phyloP scores from a whole-genome alignment of 2,888 invertebrate species.

The Campopleginae sp. region DNA sequence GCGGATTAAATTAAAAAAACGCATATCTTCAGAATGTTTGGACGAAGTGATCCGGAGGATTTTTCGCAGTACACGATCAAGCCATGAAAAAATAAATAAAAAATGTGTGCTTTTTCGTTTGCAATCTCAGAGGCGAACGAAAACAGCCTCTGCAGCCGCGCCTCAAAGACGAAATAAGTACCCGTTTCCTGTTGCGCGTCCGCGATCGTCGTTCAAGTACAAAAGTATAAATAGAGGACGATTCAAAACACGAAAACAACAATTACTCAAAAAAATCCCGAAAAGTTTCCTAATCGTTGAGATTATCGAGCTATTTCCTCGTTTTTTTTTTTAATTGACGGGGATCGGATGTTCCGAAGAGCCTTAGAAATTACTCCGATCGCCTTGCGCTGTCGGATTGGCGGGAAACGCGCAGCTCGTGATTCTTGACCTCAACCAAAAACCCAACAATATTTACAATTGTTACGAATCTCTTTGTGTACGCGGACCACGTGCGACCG shows the following conservation, averaged over 20 bases:
- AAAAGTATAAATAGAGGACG: constrained; percentile 26
- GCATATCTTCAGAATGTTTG: neutral
- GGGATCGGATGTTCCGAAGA: too few relatives aligned
- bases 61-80: neutral
- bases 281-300: neutral
- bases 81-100: constrained; percentile 8
- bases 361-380: too few relatives aligned
- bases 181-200: constrained; percentile 75
- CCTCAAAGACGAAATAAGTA: constrained; percentile 73
- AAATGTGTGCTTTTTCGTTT: constrained; percentile 21
- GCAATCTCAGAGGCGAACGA: constrained; percentile 30
- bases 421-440: too few relatives aligned
- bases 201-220: constrained; percentile 55
- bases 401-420: too few relatives aligned
- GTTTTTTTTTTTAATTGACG: too few relatives aligned
- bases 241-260: constrained; percentile 7
- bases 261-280: neutral
- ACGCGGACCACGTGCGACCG: too few relatives aligned
- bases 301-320: too few relatives aligned
- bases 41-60: neutral
- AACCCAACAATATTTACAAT: too few relatives aligned
- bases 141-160: constrained; percentile 33
- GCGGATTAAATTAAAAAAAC: neutral
- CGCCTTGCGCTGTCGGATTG: too few relatives aligned
- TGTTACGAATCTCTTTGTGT: too few relatives aligned